Conservation (phyloP, 2,888 invertebrate species). For the Nomada goodeniana region DNA sequence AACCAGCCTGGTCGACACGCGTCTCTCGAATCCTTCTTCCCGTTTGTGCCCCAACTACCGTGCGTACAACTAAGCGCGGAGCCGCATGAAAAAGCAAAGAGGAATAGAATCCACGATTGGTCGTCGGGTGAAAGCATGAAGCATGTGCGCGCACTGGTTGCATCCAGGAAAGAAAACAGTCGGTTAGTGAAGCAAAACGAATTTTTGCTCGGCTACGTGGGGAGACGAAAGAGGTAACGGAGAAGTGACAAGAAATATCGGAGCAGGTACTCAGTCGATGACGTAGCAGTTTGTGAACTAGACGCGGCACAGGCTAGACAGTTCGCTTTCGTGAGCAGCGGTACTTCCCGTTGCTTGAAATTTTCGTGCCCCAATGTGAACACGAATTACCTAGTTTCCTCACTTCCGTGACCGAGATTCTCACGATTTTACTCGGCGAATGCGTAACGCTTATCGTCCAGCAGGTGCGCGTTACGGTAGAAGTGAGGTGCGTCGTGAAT, state of each 20-base stretch:
- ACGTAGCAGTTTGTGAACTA: no score
- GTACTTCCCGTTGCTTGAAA: not conserved
- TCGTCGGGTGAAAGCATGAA: conserved; percentile 48
- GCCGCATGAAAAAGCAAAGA: not conserved
- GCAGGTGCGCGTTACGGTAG: conserved; percentile 9
- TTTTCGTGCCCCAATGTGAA: not conserved
- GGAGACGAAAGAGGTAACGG: conserved; percentile 13
- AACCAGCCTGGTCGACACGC: conserved; percentile 15
- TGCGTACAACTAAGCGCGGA: no score
- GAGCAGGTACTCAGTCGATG: not conserved
- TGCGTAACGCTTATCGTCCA: conserved; percentile 31
- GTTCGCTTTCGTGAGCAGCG: no score
- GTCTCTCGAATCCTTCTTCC: not conserved
- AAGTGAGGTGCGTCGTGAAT: conserved; percentile 20
- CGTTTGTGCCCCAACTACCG: not conserved
- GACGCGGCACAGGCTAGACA: no score
- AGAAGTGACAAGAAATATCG: conserved; percentile 39
- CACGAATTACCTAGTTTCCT: conserved; percentile 41
- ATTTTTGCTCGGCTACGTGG: conserved; percentile 17
- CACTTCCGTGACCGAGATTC: conserved; percentile 44
- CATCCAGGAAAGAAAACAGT: conserved; percentile 21
- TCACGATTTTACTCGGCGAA: conserved; percentile 18
- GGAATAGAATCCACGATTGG: not conserved
- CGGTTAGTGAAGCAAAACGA: conserved; percentile 49
- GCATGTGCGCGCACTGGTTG: not conserved